phyloP scores from a whole-genome alignment of 2,113 vertebrate species.

The Ursus arctos region DNA sequence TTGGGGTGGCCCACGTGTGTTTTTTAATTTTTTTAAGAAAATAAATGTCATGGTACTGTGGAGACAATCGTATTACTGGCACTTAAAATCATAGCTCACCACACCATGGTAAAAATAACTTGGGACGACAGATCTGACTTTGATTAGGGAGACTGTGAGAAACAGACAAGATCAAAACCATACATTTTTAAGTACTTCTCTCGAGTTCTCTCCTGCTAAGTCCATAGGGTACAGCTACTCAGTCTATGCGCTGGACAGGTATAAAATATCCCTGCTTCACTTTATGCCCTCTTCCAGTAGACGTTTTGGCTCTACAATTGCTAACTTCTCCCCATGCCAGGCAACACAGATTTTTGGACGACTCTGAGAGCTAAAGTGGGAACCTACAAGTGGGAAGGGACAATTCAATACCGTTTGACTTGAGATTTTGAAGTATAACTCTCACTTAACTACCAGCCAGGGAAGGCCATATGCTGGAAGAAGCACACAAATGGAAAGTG shows the following conservation, averaged over 20 bases:
- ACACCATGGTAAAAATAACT: conserved; percentile 63
- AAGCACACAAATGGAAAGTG: neutral
- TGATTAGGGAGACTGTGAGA: conserved; percentile 48
- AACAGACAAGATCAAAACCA: conserved; percentile 37
- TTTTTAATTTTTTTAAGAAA: conserved; percentile 9
- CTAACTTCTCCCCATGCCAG: conserved; percentile 5
- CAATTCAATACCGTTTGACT: neutral
- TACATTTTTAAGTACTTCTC: neutral
- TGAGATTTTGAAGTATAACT: conserved; percentile 2
- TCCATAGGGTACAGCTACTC: neutral
- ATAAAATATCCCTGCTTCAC: neutral
- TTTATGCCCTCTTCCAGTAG: neutral
- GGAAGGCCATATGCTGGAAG: neutral
- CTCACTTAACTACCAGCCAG: neutral
- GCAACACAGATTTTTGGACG: conserved; percentile 11
- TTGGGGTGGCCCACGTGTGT: neutral
- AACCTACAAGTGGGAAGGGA: neutral
- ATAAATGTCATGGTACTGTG: conserved; percentile 57
- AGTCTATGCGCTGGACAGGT: neutral
- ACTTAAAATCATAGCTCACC: conserved; percentile 47
- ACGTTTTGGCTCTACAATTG: conserved; percentile 1
- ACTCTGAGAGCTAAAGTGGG: conserved; percentile 38
- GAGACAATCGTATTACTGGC: conserved; percentile 61
- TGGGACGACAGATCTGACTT: conserved; percentile 33
- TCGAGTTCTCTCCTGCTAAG: neutral